phyloP scores from a whole-genome alignment of 2,797 vertebrate genomes.

The Calcarius lapponicus region DNA sequence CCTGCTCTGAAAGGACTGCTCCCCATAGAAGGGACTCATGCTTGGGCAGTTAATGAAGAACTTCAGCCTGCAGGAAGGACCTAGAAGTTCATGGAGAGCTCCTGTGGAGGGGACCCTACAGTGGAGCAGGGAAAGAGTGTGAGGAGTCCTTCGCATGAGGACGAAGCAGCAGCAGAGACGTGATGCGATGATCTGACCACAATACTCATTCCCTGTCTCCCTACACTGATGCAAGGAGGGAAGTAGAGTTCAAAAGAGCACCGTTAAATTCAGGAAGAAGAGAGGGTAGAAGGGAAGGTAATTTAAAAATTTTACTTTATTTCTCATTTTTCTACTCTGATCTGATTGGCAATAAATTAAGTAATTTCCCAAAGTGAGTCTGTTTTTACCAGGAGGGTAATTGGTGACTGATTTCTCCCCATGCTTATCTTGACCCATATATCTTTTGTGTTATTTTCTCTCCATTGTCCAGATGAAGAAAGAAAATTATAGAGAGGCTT shows the following conservation, averaged over 20 bases:
- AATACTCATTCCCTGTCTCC: not conserved
- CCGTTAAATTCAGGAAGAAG: not conserved
- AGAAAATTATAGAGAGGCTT: not conserved
- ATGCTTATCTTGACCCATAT: not conserved
- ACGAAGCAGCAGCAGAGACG: accelerated
- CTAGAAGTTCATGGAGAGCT: not conserved
- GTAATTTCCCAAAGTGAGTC: not conserved
- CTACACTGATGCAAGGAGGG: too few species aligned
- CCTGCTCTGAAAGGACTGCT: not conserved
- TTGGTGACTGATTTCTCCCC: not conserved
- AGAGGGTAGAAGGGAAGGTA: not conserved
- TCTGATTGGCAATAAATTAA: not conserved
- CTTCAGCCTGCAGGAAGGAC: not conserved
- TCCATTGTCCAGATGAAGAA: not conserved
- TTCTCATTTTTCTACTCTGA: not conserved
- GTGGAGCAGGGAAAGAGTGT: not conserved
- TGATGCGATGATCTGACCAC: not conserved
- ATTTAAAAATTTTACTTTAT: not conserved
- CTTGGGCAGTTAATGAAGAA: not conserved
- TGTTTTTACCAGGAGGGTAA: not conserved
- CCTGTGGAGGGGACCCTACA: not conserved
- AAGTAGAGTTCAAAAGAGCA: not conserved
- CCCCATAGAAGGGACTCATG: accelerated
- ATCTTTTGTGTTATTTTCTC: not conserved
- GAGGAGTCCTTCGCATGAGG: not conserved